These are phyloP conservation scores for Blastomussa wellsi DNA, from an alignment of 92 coral and sea anemone species.

Conservation along the genomic window DNA sequence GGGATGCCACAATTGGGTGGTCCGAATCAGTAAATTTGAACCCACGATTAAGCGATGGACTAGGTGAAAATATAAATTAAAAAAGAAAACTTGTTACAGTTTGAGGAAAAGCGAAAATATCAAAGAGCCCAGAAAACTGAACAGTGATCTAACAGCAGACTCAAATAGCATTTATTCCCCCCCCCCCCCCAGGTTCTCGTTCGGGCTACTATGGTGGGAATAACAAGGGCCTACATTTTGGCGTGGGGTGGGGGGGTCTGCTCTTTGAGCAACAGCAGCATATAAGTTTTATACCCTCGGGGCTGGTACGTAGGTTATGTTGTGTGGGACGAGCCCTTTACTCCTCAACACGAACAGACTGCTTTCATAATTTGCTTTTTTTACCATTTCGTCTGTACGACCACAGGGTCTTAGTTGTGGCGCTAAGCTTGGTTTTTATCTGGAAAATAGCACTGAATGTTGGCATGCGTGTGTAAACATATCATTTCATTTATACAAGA, in stretches of 20 bases:
- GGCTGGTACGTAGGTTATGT: not conserved
- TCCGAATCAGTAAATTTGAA: not conserved
- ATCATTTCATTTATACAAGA: not conserved
- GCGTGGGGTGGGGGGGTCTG: not conserved
- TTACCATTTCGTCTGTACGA: not conserved
- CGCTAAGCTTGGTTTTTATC: not conserved
- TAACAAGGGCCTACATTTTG: too few species aligned
- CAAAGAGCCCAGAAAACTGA: not conserved
- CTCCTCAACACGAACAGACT: not conserved
- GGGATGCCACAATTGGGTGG: not conserved
- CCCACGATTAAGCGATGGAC: too few species aligned
- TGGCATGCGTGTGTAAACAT: not conserved
- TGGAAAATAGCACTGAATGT: not conserved
- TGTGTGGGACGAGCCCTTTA: not conserved
- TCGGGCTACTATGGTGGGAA: too few species aligned
- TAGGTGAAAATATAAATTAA: too few species aligned
- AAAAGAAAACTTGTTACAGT: not conserved
- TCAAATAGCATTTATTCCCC: not conserved
- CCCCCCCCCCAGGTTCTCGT: too few species aligned
- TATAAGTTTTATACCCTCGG: too few species aligned
- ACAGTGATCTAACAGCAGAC: not conserved
- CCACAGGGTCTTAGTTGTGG: not conserved
- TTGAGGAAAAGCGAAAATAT: not conserved
- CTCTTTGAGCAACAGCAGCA: too few species aligned
- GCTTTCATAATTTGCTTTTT: not conserved